phyloP scores from a whole-genome alignment of 2,888 invertebrate genomes.

The Macrophya annulata region DNA sequence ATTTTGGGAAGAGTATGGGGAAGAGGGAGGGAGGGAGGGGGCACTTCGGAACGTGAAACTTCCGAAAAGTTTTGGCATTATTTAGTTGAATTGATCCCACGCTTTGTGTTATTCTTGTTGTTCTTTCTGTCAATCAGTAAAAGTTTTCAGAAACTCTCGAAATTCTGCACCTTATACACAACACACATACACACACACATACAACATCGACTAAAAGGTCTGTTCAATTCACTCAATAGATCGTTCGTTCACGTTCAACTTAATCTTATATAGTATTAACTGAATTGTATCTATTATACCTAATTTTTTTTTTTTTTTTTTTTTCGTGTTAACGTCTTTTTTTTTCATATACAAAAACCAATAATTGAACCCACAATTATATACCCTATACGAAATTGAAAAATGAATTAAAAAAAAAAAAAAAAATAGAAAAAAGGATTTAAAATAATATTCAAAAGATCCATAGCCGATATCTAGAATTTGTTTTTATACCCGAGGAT shows the following conservation, averaged over 20 bases:
- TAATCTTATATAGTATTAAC: neutral
- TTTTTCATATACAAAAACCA: too few relatives aligned
- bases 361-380: neutral
- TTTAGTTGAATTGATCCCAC: constrained; percentile 43
- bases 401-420: neutral
- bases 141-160: neutral
- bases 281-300: too few relatives aligned
- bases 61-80: constrained; percentile 44
- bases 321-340: too few relatives aligned
- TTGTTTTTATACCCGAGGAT: neutral
- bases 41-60: neutral
- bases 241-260: neutral
- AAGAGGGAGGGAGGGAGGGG: neutral
- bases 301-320: too few relatives aligned
- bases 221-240: constrained; percentile 4
- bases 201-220: neutral
- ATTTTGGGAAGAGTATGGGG: neutral
- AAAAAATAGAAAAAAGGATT: neutral
- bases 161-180: neutral
- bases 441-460: neutral
- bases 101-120: constrained; percentile 6
- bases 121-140: constrained; percentile 42
- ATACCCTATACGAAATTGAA: neutral
- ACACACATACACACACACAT: too few relatives aligned
- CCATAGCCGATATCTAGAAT: neutral